phyloP scores from a whole-genome alignment of 2,797 vertebrate genomes.

The Megalops cyprinoides region DNA sequence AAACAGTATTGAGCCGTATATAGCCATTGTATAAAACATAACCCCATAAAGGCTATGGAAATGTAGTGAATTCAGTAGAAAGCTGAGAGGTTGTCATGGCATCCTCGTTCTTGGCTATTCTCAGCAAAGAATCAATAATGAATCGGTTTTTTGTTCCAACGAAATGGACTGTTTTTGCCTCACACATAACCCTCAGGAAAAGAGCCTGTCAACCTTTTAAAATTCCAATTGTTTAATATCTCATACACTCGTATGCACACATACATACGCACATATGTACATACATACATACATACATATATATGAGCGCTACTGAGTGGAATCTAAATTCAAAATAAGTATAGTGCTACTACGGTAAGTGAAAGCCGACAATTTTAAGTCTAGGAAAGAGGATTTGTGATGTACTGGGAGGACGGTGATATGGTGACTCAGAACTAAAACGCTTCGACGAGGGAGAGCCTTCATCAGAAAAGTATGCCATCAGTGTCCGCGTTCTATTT shows the following conservation, averaged over 20 bases:
- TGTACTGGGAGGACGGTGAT: not conserved
- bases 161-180: slow-evolving; percentile 40
- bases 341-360: slow-evolving; percentile 26
- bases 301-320: not conserved
- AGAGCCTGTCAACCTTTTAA: not conserved
- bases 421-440: slow-evolving; percentile 49
- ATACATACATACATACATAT: slow-evolving; percentile 15
- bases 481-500: slow-evolving; percentile 50
- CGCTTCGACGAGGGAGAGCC: slow-evolving; percentile 44
- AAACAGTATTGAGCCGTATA: not conserved
- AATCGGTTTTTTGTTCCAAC: slow-evolving; percentile 49
- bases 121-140: slow-evolving; percentile 51
- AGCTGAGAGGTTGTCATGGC: slow-evolving; percentile 41
- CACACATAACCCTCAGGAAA: slow-evolving; percentile 9
- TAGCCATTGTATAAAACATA: not conserved
- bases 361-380: slow-evolving; percentile 31
- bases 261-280: slow-evolving; percentile 7
- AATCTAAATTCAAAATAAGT: slow-evolving; percentile 27
- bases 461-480: slow-evolving; percentile 47
- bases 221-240: not conserved
- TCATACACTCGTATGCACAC: not conserved
- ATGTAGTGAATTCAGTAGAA: slow-evolving; percentile 35
- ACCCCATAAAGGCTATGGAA: slow-evolving; percentile 6
- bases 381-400: slow-evolving; percentile 14
- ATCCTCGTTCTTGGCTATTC: slow-evolving; percentile 32